Evolutionary conservation across 2,888 invertebrate genomes (phyloP), one percentile per base, ranked within the genome.

Genomic region (Polymixis flavicincta): DNA sequence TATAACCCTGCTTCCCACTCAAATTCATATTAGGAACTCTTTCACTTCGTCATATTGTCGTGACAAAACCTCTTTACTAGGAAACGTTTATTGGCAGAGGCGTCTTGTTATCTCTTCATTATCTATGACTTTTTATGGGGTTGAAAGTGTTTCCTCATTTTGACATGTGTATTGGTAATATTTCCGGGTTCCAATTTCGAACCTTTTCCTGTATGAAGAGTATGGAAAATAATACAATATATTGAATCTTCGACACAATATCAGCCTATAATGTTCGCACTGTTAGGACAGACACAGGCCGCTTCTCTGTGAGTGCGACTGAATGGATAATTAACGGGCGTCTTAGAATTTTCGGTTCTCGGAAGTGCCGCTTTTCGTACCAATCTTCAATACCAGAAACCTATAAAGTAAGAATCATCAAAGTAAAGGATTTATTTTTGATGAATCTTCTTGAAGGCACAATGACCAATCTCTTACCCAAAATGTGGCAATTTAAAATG

Each of bases 1-100:
- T 32, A 19, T 45, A 45, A 50, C 13, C 45, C 19, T 32, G 5
- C 65, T 6, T 69, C 83, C 78, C 79, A 67, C 70, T 52, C 50
- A 76, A 50, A 61, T 3, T 5, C 37, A 22, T 25, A n/a, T 42
- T 54, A 55, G 2, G 22, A 28, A 63, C 63, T 63, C 74, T 19
- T 57, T 72, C 7, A 52, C 6, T 48, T 59, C 17, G 42, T 19
- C 61, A 28, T 73, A n/a, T 48, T 60, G 19, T 32, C 2, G 19
- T 32, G 22, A 37, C 22, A 77, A 77, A 55, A 60, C 54, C 6
- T 19, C 48, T 59, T 63, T 59, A 32, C 17, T 25, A 55, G 19
- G 5, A 22, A 65, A 11, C 19, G 9, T 48, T 67, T 63, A 50
- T 17, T 4, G 5, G 8, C 17, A 37, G 11, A 42, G 25, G 28